Percentiles rank a stretch among this genome's conserved stretches.
Evolutionary conservation across 2,113 vertebrate genomes (phyloP).

Genomic region (Cepphus grylle): DNA sequence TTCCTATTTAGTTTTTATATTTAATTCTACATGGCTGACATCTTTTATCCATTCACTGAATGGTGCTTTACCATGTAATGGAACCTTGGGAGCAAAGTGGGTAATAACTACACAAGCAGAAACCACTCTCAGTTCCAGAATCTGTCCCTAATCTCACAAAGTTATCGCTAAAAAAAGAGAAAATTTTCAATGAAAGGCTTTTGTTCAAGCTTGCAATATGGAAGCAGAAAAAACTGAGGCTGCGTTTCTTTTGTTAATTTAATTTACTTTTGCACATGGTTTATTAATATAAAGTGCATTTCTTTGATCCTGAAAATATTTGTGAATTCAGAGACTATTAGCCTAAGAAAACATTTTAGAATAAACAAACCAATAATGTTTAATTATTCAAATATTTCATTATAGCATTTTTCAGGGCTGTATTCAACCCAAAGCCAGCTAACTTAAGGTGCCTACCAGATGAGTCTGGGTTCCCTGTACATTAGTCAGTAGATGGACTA

Average conservation of each 20-base stretch:
- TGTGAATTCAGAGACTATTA: not conserved
- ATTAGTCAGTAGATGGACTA: not conserved
- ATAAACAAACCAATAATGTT: not conserved
- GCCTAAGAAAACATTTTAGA: not conserved
- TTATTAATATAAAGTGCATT: not conserved
- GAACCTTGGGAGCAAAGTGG: not conserved
- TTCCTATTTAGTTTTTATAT: not conserved
- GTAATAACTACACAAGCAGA: not conserved
- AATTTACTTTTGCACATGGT: not conserved
- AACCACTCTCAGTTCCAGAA: not conserved
- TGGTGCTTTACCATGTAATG: not conserved
- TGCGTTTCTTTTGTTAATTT: not conserved
- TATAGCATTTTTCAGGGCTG: not conserved
- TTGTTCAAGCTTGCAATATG: not conserved
- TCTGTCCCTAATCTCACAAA: not conserved
- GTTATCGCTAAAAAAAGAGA: not conserved
- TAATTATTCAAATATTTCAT: not conserved
- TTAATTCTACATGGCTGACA: not conserved
- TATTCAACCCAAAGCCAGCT: not conserved
- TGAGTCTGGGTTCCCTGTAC: not conserved
- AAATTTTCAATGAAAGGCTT: not conserved
- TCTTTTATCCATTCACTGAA: not conserved
- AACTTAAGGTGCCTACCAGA: not conserved
- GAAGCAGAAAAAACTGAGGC: not conserved
- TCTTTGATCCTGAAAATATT: not conserved